Conservation (phyloP, 2,888 invertebrate species). For the Lasioglossum lativentre region DNA sequence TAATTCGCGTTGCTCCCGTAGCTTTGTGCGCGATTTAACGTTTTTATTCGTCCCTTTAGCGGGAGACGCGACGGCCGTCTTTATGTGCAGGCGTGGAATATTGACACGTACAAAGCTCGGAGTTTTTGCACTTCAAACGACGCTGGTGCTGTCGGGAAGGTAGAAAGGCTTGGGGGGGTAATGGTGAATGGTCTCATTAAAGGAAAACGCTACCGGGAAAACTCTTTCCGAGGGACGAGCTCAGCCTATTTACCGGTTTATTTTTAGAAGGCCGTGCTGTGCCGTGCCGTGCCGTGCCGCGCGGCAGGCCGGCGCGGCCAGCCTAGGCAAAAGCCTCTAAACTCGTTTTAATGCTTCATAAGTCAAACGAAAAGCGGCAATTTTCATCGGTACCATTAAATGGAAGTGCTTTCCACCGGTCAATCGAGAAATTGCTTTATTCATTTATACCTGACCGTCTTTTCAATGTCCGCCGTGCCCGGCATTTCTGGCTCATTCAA, state of each 20-base stretch:
- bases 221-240: slow-evolving; percentile 46
- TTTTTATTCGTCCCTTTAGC: slow-evolving; percentile 45
- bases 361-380: slow-evolving; percentile 59
- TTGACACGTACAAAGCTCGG: slow-evolving; percentile 47
- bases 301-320: not conserved
- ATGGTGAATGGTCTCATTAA: slow-evolving; percentile 59
- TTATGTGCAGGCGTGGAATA: slow-evolving; percentile 44
- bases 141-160: not conserved
- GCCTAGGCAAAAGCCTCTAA: slow-evolving; percentile 54
- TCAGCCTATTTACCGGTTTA: slow-evolving; percentile 59
- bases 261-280: slow-evolving; percentile 54
- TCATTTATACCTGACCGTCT: slow-evolving; percentile 35
- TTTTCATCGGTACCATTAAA: slow-evolving; percentile 63
- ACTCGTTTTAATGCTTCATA: slow-evolving; percentile 62
- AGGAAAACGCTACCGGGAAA: slow-evolving; percentile 55
- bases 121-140: slow-evolving; percentile 48
- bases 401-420: slow-evolving; percentile 52
- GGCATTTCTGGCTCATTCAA: slow-evolving; percentile 40
- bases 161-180: slow-evolving; percentile 21
- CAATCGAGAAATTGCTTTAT: slow-evolving; percentile 65
- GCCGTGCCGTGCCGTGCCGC: too few relatives aligned
- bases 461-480: slow-evolving; percentile 30
- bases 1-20: slow-evolving; percentile 31
- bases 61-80: slow-evolving; percentile 32
- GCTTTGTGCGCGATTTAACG: slow-evolving; percentile 34